Conservation (phyloP, 2,797 vertebrate genomes). For the Hippoglossus hippoglossus region DNA sequence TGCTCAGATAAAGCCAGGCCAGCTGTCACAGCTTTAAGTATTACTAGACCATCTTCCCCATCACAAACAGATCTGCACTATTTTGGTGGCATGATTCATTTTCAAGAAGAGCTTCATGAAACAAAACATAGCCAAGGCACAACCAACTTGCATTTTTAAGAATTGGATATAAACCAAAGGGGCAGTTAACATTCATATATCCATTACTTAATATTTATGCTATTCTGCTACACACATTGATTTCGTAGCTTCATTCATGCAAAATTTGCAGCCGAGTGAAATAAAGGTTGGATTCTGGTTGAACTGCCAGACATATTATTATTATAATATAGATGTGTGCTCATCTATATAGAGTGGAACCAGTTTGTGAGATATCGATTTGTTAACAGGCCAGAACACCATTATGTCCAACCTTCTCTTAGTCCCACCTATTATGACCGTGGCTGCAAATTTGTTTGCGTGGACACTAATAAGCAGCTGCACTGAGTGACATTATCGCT, state of each 20-base stretch:
- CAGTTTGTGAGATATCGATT: constrained; percentile 25
- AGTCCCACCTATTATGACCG: constrained; percentile 5
- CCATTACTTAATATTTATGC: not conserved
- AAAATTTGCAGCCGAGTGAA: too few species aligned
- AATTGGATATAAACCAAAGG: not conserved
- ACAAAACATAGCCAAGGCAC: constrained; percentile 1
- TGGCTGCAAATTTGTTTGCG: constrained; percentile 37
- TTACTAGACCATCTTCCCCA: constrained; percentile 24
- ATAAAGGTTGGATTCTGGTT: too few species aligned
- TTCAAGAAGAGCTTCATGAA: constrained; percentile 6
- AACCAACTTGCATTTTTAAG: not conserved
- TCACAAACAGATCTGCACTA: constrained; percentile 3
- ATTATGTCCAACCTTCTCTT: constrained; percentile 7
- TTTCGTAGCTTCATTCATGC: too few species aligned
- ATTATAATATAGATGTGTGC: not conserved
- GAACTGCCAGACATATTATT: too few species aligned
- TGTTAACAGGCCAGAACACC: constrained; percentile 4
- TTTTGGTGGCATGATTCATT: constrained; percentile 33
- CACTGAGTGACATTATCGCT: constrained; percentile 43
- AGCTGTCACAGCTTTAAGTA: constrained; percentile 26
- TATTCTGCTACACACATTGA: not conserved
- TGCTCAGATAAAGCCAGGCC: constrained; percentile 21
- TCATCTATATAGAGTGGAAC: not conserved
- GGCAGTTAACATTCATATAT: not conserved
- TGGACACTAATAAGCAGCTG: constrained; percentile 23